Percentiles rank a stretch among this genome's conserved stretches.
These are phyloP conservation scores for Amblyteles armatorius DNA, from an alignment of 2,888 invertebrate species.

Conservation along the genomic window DNA sequence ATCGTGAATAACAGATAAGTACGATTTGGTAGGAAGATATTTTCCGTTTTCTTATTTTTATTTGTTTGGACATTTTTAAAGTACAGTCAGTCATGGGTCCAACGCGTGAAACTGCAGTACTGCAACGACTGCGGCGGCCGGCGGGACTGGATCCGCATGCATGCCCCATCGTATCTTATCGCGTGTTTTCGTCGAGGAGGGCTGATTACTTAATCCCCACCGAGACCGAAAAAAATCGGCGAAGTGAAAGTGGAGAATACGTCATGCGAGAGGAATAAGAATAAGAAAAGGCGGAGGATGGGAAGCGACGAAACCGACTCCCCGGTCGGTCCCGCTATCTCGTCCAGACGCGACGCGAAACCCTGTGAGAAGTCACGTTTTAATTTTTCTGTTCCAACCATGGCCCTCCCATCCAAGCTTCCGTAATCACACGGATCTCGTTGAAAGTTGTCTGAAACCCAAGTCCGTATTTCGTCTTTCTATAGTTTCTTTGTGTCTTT, in stretches of 20 bases:
- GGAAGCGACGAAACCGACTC: conserved; percentile 41
- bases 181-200: not conserved
- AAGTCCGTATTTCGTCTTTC: conserved; percentile 22
- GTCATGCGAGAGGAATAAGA: not conserved
- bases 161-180: not conserved
- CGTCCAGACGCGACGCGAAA: conserved; percentile 51
- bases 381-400: conserved; percentile 33
- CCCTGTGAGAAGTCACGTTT: conserved; percentile 37
- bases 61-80: not conserved
- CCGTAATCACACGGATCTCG: not conserved
- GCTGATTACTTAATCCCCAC: not conserved
- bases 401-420: not conserved
- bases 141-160: not conserved
- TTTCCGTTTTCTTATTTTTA: not conserved
- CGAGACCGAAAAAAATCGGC: not conserved
- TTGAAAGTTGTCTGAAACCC: not conserved
- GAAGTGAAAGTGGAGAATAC: conserved; percentile 23
- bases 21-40: not conserved
- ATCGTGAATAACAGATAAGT: not conserved
- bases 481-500: conserved; percentile 14
- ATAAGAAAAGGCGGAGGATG: conserved; percentile 15
- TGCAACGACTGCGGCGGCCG: not conserved
- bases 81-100: not conserved
- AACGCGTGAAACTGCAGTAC: not conserved
- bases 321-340: conserved; percentile 33